phyloP scores from a whole-genome alignment of 2,797 vertebrate species.

The Poecilia gillii region DNA sequence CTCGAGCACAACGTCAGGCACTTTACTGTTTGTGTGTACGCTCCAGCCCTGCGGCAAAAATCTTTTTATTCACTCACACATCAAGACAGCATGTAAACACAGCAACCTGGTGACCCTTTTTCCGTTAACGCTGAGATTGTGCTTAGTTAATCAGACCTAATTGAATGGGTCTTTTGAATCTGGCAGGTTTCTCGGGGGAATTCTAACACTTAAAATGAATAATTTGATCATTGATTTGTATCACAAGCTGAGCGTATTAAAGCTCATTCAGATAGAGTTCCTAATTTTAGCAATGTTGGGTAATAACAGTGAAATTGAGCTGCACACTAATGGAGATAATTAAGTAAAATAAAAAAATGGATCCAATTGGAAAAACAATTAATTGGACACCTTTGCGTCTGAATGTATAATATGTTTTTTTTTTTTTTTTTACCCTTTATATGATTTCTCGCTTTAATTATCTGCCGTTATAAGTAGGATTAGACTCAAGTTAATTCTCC shows the following conservation, averaged over 20 bases:
- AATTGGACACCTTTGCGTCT: constrained; percentile 44
- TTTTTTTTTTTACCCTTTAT: not conserved
- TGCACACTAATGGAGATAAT: constrained; percentile 26
- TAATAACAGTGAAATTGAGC: constrained; percentile 20
- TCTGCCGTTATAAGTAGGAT: not conserved
- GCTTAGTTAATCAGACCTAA: constrained; percentile 24
- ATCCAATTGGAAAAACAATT: constrained; percentile 8
- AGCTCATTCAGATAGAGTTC: constrained; percentile 22
- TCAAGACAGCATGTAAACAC: constrained; percentile 51
- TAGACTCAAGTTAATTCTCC: not conserved
- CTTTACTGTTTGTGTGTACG: constrained; percentile 55
- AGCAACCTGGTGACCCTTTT: constrained; percentile 37
- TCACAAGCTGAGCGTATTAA: constrained; percentile 16
- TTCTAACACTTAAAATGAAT: constrained; percentile 12
- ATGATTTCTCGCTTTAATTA: not conserved
- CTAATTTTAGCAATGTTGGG: constrained; percentile 10
- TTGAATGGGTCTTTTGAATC: constrained; percentile 18
- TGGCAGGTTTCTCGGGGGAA: constrained; percentile 4
- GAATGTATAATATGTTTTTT: constrained; percentile 16
- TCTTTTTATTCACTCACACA: constrained; percentile 59
- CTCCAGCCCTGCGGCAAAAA: constrained; percentile 46
- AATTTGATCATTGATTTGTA: constrained; percentile 1
- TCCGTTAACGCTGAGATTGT: constrained; percentile 26
- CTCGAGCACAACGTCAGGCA: constrained; percentile 51
- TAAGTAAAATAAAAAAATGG: constrained; percentile 2